Evolutionary conservation across 2,797 vertebrate genomes (phyloP).

Genomic region (Catamblyrhynchus diadema): DNA sequence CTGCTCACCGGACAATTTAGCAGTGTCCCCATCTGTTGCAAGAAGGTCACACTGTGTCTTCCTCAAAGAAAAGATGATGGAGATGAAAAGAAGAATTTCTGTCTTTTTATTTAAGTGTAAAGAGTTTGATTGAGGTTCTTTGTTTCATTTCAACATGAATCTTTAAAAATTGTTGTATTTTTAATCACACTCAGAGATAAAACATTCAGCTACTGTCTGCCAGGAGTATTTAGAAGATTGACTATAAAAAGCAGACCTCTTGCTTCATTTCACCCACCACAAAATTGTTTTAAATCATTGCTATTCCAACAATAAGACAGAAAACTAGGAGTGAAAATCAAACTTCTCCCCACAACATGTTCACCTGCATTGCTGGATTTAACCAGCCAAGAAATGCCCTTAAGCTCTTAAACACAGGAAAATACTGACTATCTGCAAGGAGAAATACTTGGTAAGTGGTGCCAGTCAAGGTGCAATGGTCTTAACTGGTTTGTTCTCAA

Average conservation of each 20-base stretch:
- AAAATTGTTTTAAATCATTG: not conserved
- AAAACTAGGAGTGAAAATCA: not conserved
- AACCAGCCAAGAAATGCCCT: not conserved
- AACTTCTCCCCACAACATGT: accelerated
- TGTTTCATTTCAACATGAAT: not conserved
- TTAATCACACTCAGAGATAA: not conserved
- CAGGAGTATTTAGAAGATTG: not conserved
- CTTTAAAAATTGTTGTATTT: not conserved
- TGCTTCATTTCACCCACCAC: not conserved
- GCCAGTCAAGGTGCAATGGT: not conserved
- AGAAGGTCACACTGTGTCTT: not conserved
- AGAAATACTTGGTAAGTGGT: not conserved
- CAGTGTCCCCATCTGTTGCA: not conserved
- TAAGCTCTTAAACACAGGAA: not conserved
- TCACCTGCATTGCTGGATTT: not conserved
- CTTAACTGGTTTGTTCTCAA: not conserved
- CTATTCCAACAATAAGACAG: not conserved
- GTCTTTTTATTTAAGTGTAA: not conserved
- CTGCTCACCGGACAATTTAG: not conserved
- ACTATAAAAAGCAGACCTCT: not conserved
- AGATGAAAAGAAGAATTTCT: not conserved
- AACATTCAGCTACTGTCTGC: not conserved
- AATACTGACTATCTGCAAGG: not conserved
- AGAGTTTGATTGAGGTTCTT: not conserved
- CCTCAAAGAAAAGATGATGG: not conserved